Evolutionary conservation across 2,113 vertebrate species (phyloP), one percentile per base, ranked within the genome.

Genomic region (Cryptotis parvus): DNA sequence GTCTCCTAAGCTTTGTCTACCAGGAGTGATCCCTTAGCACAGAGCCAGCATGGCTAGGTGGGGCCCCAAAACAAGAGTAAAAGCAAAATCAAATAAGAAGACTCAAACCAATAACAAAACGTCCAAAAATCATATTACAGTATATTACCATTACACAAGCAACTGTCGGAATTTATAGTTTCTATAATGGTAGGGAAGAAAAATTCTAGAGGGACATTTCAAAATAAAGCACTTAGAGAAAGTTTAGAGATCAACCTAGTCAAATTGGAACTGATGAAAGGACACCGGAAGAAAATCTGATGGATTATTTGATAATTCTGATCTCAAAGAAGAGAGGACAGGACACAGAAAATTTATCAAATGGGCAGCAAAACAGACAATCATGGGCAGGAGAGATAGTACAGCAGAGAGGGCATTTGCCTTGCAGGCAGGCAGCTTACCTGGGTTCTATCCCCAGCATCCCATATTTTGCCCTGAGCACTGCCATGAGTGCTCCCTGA

Each of bases 101-200:
- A 58, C 55, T 2, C 55, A 58, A 58, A 5, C 55, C 18, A 58
- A 58, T 58, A 58, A 15, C 55, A 58, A 58, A 58, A 15, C 18
- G 14, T 12, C 10, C 45, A 49, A 58, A 58, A 58, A 31, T 29
- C 12, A 27, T 65, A 31, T 65, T 65, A 29, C 63, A 65, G 63
- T 65, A 65, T 29, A 65, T 31, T 22, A 61, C 4, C 41, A 72
- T 66, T 33, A 74, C 10, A 45, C 63, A 70, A 41, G 33, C 24
- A 91, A 27, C 15, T 16, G 75, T 33, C 24, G 55, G 55, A 85
- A 76, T 45, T 43, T 65, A 31, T 24, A 65, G 11, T 82, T 66
- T 94, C 29, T 27, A 88, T 39, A 85, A 88, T 49, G 24, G 65
- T 72, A 15, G 73, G 45, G 35, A 87, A 73, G 43, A 55, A 26